Evolutionary conservation across 1,140 invertebrate species (phyloP).

Genomic region (Pectinophora gossypiella): DNA sequence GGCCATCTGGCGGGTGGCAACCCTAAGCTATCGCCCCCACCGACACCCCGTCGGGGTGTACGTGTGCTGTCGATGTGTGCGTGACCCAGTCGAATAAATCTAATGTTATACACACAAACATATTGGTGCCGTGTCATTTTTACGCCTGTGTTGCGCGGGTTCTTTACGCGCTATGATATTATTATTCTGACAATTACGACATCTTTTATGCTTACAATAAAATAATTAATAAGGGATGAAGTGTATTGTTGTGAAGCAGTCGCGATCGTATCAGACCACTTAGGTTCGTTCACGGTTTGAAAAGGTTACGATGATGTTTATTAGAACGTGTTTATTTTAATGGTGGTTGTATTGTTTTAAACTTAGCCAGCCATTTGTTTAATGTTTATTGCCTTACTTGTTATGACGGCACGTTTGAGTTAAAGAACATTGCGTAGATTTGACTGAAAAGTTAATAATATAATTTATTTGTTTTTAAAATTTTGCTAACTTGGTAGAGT

Average conservation of each 20-base stretch:
- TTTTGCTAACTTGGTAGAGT: too few relatives aligned
- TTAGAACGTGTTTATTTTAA: slow-evolving; percentile 31
- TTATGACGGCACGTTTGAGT: too few relatives aligned
- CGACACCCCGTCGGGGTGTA: slow-evolving; percentile 58
- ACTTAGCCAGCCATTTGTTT: neutral
- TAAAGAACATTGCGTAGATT: too few relatives aligned
- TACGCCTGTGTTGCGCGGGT: slow-evolving; percentile 74
- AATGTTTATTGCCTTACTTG: neutral
- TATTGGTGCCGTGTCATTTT: slow-evolving; percentile 73
- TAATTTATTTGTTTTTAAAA: too few relatives aligned
- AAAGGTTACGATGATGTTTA: slow-evolving; percentile 52
- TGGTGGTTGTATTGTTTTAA: slow-evolving; percentile 27
- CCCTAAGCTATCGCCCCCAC: slow-evolving; percentile 57
- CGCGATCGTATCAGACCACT: slow-evolving; percentile 63
- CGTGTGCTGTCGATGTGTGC: slow-evolving; percentile 34
- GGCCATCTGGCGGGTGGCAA: slow-evolving; percentile 58
- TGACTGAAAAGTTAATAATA: too few relatives aligned
- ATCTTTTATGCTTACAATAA: slow-evolving; percentile 74
- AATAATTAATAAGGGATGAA: slow-evolving; percentile 76
- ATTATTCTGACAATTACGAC: slow-evolving; percentile 74
- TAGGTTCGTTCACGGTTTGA: slow-evolving; percentile 55
- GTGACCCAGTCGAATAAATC: slow-evolving; percentile 74
- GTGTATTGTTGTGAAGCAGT: slow-evolving; percentile 59
- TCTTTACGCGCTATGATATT: slow-evolving; percentile 72
- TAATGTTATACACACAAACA: slow-evolving; percentile 72